Evolutionary conservation across 1,140 invertebrate genomes (phyloP).

Genomic region (Saccostrea cuccullata): DNA sequence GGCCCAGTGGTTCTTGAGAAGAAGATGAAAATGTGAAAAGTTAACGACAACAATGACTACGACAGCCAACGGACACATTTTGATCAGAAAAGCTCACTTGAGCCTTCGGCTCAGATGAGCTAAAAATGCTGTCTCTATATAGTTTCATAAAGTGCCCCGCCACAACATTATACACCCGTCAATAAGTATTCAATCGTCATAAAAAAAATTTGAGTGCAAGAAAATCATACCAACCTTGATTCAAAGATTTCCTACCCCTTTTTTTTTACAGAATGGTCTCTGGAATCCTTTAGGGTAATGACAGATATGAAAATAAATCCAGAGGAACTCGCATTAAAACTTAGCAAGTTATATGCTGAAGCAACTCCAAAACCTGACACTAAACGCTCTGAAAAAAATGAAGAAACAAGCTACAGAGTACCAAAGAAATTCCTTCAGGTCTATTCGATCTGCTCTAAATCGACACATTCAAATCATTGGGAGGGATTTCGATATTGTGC

Average conservation of each 20-base stretch:
- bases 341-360: conserved; percentile 47
- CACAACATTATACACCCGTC: too few species aligned
- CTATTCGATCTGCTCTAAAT: conserved; percentile 43
- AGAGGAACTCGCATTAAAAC: conserved; percentile 8
- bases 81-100: too few species aligned
- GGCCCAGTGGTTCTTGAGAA: too few species aligned
- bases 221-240: too few species aligned
- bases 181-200: too few species aligned
- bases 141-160: too few species aligned
- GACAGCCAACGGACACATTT: too few species aligned
- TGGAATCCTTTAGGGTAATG: neutral
- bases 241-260: neutral
- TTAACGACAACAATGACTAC: too few species aligned
- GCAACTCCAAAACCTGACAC: conserved; percentile 31
- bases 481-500: conserved; percentile 49
- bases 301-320: neutral
- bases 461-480: conserved; percentile 40
- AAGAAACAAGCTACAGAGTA: conserved; percentile 10
- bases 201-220: too few species aligned
- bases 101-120: too few species aligned
- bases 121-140: too few species aligned
- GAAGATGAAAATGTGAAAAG: too few species aligned
- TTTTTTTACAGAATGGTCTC: neutral
- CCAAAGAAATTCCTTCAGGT: conserved; percentile 33
- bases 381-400: conserved; percentile 27